These are phyloP conservation scores for Lasioglossum pauxillum DNA, from an alignment of 2,888 invertebrate genomes.

Conservation along the genomic window DNA sequence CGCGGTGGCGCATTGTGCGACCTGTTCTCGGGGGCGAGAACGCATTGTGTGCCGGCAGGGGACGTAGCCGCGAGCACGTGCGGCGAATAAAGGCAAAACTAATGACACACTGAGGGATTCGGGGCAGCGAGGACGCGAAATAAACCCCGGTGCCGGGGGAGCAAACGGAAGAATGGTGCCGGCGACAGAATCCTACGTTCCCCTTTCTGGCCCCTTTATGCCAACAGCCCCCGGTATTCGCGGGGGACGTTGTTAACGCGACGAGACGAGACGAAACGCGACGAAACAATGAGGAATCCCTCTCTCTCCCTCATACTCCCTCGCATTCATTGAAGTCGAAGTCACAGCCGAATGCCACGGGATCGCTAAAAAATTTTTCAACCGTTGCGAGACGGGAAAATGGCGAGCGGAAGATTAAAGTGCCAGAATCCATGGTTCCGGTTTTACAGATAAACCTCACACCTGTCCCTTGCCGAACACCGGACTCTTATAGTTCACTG, in stretches of 20 bases:
- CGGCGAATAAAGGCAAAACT: conserved; percentile 68
- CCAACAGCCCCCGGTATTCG: conserved; percentile 19
- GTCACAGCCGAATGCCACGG: conserved; percentile 8
- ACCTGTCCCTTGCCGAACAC: not conserved
- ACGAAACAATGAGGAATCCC: conserved; percentile 28
- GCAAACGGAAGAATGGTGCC: conserved; percentile 32
- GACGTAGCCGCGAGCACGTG: conserved; percentile 48
- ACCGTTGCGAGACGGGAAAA: not conserved
- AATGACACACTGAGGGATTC: conserved; percentile 72
- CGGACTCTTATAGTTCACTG: not conserved
- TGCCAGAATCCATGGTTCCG: not conserved
- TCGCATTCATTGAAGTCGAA: conserved; percentile 18
- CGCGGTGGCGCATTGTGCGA: conserved; percentile 15
- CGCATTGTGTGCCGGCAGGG: conserved; percentile 16
- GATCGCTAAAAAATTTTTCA: conserved; percentile 8
- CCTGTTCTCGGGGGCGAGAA: conserved; percentile 12
- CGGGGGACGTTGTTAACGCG: conserved; percentile 48
- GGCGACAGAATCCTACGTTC: conserved; percentile 27
- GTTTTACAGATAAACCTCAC: not conserved
- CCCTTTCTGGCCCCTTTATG: not conserved
- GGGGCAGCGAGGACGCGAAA: conserved; percentile 60
- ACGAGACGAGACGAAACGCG: conserved; percentile 31
- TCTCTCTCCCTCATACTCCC: not conserved
- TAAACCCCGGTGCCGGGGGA: conserved; percentile 24
- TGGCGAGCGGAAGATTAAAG: not conserved